These are phyloP conservation scores for Epinephelus malabaricus DNA, from an alignment of 2,797 vertebrate species.

Conservation along the genomic window DNA sequence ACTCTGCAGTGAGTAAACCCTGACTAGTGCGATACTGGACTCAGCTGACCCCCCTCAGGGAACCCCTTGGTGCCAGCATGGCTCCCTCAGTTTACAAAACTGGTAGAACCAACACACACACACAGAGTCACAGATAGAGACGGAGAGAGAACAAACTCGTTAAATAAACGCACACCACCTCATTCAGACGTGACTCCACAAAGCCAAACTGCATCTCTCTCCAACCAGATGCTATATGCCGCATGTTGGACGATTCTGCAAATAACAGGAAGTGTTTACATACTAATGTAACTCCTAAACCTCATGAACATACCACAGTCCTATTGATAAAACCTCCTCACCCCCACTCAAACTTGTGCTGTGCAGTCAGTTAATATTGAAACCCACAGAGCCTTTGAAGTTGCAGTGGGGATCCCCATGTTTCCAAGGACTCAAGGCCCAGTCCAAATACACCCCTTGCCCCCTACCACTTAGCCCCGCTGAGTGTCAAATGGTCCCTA, in stretches of 20 bases:
- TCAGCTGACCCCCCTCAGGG: constrained; percentile 45
- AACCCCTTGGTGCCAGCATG: constrained; percentile 28
- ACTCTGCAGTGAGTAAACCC: constrained; percentile 41
- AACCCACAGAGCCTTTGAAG: constrained; percentile 2
- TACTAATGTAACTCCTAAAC: neutral
- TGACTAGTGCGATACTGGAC: constrained; percentile 25
- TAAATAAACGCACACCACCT: neutral
- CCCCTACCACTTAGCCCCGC: no score
- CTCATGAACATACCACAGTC: neutral
- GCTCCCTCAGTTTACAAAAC: constrained; percentile 25
- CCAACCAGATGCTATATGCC: neutral
- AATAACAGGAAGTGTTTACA: constrained; percentile 4
- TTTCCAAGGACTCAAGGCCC: neutral
- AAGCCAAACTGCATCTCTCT: neutral
- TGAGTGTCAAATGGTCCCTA: no score
- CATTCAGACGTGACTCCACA: neutral
- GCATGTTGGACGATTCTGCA: neutral
- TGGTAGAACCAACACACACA: constrained; percentile 17
- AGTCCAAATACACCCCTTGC: no score
- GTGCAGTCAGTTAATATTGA: neutral
- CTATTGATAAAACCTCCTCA: neutral
- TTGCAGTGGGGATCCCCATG: neutral
- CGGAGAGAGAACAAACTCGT: neutral
- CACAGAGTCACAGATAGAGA: no score
- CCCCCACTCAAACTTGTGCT: neutral